A percentile compares a stretch with the other conserved stretches of the same genome.
phyloP scores from a whole-genome alignment of 2,888 invertebrate species.

The Meloe dianella region DNA sequence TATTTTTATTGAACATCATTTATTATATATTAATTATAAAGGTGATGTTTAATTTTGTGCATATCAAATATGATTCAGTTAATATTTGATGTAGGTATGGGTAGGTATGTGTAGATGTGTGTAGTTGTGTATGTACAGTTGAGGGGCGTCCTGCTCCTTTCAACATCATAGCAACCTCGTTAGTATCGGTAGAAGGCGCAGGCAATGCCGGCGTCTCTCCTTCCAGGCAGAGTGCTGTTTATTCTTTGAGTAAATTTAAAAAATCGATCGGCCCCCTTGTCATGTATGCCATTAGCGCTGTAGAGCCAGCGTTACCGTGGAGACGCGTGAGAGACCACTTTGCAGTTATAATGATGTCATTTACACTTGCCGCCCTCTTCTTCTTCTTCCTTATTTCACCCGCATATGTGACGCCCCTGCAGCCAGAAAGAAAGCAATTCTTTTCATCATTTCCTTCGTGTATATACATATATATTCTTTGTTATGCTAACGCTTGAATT shows the following conservation, averaged over 20 bases:
- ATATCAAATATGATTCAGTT: too few species aligned
- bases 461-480: slow-evolving; percentile 31
- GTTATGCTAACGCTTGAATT: neutral
- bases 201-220: slow-evolving; percentile 14
- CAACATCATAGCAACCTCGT: slow-evolving; percentile 14
- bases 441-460: slow-evolving; percentile 31
- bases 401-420: slow-evolving; percentile 53
- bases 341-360: slow-evolving; percentile 63
- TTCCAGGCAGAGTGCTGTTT: slow-evolving; percentile 50
- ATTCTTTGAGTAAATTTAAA: slow-evolving; percentile 61
- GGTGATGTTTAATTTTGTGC: too few species aligned
- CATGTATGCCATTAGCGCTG: slow-evolving; percentile 61
- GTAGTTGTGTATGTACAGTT: slow-evolving; percentile 17
- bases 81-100: neutral
- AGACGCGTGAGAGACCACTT: slow-evolving; percentile 61
- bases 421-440: slow-evolving; percentile 13
- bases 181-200: slow-evolving; percentile 8
- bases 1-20: neutral
- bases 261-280: slow-evolving; percentile 61
- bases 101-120: neutral
- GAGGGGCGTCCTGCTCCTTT: slow-evolving; percentile 4
- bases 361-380: slow-evolving; percentile 59
- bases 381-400: slow-evolving; percentile 56
- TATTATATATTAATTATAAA: neutral
- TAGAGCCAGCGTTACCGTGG: slow-evolving; percentile 58